Percentiles rank a stretch among this genome's conserved stretches.
These are phyloP conservation scores for Apodemia zela DNA, from an alignment of 2,888 invertebrate genomes.

Conservation along the genomic window DNA sequence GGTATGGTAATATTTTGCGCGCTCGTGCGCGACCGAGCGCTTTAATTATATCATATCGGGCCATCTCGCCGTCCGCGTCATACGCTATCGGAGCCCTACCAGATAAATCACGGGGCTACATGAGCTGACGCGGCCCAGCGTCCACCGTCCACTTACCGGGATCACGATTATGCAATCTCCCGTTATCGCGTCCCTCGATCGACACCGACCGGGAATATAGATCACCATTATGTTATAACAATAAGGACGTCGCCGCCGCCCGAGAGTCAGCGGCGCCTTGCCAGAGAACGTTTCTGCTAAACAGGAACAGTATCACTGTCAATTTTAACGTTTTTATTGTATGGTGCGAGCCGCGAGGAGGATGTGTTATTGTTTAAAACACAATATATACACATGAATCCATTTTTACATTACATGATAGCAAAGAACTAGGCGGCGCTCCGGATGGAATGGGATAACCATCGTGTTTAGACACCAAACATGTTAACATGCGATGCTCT, in stretches of 20 bases:
- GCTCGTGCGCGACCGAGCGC: conserved; percentile 56
- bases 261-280: not conserved
- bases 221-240: not conserved
- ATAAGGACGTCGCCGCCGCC: not conserved
- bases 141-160: conserved; percentile 18
- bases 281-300: not conserved
- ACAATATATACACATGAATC: no score
- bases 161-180: conserved; percentile 23
- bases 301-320: not conserved
- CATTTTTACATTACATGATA: no score
- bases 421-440: no score
- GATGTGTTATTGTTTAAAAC: no score
- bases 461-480: no score
- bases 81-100: conserved; percentile 21
- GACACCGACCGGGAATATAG: not conserved
- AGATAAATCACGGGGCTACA: conserved; percentile 23
- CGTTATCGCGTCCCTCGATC: not conserved
- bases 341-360: no score
- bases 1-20: conserved; percentile 71
- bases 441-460: no score
- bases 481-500: no score
- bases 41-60: conserved; percentile 69
- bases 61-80: conserved; percentile 23
- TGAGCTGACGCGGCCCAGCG: conserved; percentile 15
- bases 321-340: no score